Base-by-base conservation (phyloP, 1,140 invertebrate species). In the Pseudomyrmex gracilis region DNA sequence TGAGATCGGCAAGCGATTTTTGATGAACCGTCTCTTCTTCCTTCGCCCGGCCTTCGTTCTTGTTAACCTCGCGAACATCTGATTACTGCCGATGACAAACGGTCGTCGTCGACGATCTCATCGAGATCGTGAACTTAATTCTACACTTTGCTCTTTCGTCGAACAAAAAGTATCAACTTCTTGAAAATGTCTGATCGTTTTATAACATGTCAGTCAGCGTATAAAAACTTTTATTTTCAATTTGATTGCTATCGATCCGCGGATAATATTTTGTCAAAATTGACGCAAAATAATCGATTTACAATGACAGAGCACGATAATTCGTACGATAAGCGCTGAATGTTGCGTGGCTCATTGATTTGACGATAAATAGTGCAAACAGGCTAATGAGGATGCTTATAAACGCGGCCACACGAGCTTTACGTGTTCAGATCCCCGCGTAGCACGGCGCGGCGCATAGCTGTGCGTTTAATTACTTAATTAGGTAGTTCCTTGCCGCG, bases 401-500 rank as follows among this genome's bases (percentile, higher is more conserved):
- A 68, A 68, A 20, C 13, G 2, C 24, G 13, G 51, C 34, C 15
- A 43, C n/a, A 58, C 12, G 24, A 20, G 12, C 10, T 7, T 55
- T 12, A 45, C n/a, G 20, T 7, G 66, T 22, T 13, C 43, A 76
- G n/a, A 10, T 17, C 2, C 10, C 24, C 12, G 15, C 45, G 20
- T 13, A 17, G 45, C n/a, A 51, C 55, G 45, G 17, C 51, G 24
- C 9, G 34, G 66, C 58, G 22, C 34, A 67, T 8, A 57, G 34
- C 49, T 64, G 49, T 51, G 60, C 60, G 51, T 84, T 87, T 86
- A 84, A 86, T 87, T 86, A 77, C 85, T 87, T 82, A 87, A 87
- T 86, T 87, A 78, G 43, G 34, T 24, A 34, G 22, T 77, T 83
- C 84, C 66, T 87, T 66, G 53, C 24, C 12, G 22, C 73, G 43